Evolutionary conservation across 2,113 vertebrate species (phyloP).

Genomic region (Dicrurus megarhynchus): DNA sequence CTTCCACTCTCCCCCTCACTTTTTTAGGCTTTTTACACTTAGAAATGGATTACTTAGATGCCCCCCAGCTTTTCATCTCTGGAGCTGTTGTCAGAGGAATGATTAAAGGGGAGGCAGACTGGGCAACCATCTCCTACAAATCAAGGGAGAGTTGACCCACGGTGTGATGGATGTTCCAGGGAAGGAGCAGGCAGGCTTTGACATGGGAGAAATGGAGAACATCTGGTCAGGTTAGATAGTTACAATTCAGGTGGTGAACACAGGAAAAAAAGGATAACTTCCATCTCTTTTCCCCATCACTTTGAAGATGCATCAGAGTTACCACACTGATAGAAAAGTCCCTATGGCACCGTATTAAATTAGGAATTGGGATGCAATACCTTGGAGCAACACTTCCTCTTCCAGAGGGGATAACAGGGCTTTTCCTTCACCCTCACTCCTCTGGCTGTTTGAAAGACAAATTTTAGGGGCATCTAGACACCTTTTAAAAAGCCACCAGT

Average conservation of each 20-base stretch:
- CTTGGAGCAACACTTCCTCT: background rate
- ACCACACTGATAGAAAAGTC: background rate
- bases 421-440: background rate
- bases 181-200: background rate
- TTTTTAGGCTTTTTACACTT: constrained; percentile 13
- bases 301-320: background rate
- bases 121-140: constrained; percentile 12
- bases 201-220: background rate
- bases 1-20: background rate
- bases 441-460: background rate
- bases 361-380: background rate
- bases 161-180: constrained; percentile 32
- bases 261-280: background rate
- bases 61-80: constrained; percentile 24
- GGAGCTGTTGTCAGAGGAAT: background rate
- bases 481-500: accelerated
- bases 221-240: constrained; percentile 3
- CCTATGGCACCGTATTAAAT: background rate
- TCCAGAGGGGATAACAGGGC: background rate
- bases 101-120: constrained; percentile 29
- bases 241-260: background rate
- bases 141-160: background rate
- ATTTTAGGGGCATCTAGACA: background rate
- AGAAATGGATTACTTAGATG: constrained; percentile 61
- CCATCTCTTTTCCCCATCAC: background rate